These are phyloP conservation scores for Tamandua tetradactyla DNA, from an alignment of 2,797 vertebrate genomes.

Conservation along the genomic window DNA sequence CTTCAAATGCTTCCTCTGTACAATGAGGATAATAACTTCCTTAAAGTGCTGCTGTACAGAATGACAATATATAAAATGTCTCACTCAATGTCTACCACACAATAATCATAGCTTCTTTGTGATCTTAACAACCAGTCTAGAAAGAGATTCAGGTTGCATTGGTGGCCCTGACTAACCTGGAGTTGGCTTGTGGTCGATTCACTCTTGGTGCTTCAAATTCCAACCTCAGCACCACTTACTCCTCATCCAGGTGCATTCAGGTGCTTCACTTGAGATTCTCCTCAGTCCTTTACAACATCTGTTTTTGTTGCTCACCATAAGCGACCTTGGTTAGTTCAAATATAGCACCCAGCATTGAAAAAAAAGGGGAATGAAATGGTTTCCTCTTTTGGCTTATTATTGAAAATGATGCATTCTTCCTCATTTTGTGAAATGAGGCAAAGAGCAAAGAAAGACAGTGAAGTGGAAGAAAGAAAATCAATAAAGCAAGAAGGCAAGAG, in stretches of 20 bases:
- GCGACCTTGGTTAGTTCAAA: neutral
- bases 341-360: neutral
- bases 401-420: neutral
- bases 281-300: neutral
- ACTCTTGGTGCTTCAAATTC: neutral
- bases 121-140: neutral
- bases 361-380: neutral
- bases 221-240: neutral
- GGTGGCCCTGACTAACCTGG: neutral
- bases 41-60: neutral
- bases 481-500: neutral
- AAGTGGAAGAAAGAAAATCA: neutral
- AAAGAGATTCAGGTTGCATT: neutral
- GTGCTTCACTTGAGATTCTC: neutral
- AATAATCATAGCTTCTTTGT: neutral
- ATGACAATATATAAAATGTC: neutral
- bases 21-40: neutral
- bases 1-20: neutral
- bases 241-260: neutral
- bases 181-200: neutral
- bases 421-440: neutral
- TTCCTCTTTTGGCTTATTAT: neutral
- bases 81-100: neutral
- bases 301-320: neutral
- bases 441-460: conserved; percentile 9